Conservation (phyloP, 2,888 invertebrate species). For the Malthinus seriepunctatus region DNA sequence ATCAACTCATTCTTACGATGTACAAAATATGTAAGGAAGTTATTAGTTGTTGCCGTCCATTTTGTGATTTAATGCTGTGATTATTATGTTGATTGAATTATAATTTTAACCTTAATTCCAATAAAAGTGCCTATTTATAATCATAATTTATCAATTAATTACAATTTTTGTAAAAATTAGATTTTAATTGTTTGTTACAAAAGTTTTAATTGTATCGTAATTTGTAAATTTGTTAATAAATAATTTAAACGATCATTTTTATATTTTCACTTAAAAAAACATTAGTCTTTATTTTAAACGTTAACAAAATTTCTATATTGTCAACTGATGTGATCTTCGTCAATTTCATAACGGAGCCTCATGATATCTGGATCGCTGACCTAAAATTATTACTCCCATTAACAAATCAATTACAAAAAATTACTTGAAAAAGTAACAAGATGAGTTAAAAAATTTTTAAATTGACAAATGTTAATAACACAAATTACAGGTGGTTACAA, state of each 20-base stretch:
- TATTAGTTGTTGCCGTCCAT: constrained; percentile 45
- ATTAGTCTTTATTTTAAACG: too few species aligned
- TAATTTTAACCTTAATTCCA: not conserved
- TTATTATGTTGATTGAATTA: constrained; percentile 23
- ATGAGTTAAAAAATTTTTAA: not conserved
- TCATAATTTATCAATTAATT: too few species aligned
- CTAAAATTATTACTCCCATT: constrained; percentile 20
- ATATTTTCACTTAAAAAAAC: too few species aligned
- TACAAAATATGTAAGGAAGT: constrained; percentile 22
- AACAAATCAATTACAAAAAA: not conserved
- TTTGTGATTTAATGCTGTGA: constrained; percentile 48
- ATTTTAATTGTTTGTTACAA: too few species aligned
- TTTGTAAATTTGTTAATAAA: too few species aligned
- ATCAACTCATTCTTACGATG: not conserved
- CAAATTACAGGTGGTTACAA: too few species aligned
- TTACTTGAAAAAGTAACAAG: not conserved
- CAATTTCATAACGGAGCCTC: constrained; percentile 32
- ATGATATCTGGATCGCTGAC: constrained; percentile 33
- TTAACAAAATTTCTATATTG: not conserved
- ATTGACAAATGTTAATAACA: too few species aligned
- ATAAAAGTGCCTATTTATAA: not conserved
- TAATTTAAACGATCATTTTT: too few species aligned
- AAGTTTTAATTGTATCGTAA: too few species aligned
- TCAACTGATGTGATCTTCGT: constrained; percentile 17
- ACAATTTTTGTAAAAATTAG: too few species aligned